Base-by-base conservation (phyloP, 92 coral and sea anemone species). In the Zoanthus solanderi region DNA sequence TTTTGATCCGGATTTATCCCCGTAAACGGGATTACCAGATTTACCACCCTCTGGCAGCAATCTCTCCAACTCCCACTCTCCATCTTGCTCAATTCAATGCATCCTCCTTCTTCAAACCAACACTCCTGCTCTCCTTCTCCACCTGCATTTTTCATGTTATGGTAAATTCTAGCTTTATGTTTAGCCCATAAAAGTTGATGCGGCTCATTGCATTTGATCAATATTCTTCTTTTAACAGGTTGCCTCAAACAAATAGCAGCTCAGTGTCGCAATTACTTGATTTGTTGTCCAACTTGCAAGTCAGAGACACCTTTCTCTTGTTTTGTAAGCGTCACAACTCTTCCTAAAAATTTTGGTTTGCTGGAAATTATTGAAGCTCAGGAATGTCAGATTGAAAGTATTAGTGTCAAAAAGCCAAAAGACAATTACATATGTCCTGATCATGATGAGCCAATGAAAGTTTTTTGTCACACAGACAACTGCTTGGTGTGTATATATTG, bases 401-500 rank as follows among this genome's bases (percentile, higher is more conserved):
- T 85, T 17, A 78, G 72, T 0, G 47, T 45, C 17, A 90, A 87
- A 78, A 86, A 90, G 46, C 93, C 92, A 30, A 94, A 91, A 61
- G 88, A 89, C 78, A 92, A 88, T 18, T 89, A 88, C 45, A 80
- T 87, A 10, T 96, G 98, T 71, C 92, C 90, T 23, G 98, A 96
- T 67, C 98, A 96, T 87, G 98, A 96, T 46, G 98, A 96, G 54
- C 92, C 93, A 11, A 87, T 95, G 93, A 96, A 96, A 73, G 98
- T 96, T 9, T 96, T 87, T 48, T 96, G 98, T 52, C 92, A 92
- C 79, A 94, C 97, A 23, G 97, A 94, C 78, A 87, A 92, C 79
- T 92, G 95, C 71, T 92, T 96, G 71, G 93, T 96, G 52, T 96
- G 98, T 77, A 96, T 96, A 72, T 96, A 96, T 79, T 96, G 98